phyloP scores from a whole-genome alignment of 2,888 invertebrate genomes.

The Acleris holmiana region DNA sequence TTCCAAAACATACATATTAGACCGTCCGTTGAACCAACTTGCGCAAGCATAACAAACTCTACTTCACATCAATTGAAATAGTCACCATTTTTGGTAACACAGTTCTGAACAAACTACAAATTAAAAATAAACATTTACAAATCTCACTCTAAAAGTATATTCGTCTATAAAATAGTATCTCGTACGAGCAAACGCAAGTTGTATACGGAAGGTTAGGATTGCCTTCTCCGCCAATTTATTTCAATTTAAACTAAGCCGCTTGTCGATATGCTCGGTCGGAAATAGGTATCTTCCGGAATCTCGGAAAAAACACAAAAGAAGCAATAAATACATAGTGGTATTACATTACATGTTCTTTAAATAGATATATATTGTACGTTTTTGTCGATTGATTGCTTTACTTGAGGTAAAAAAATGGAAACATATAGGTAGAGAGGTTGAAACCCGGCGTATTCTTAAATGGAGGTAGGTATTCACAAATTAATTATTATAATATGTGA shows the following conservation, averaged over 20 bases:
- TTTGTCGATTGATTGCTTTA: not conserved
- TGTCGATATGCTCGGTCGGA: conserved; percentile 61
- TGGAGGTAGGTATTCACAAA: too few relatives aligned
- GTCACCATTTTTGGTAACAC: too few relatives aligned
- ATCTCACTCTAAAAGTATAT: conserved; percentile 1
- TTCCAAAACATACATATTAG: conserved; percentile 50
- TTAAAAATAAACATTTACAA: not conserved
- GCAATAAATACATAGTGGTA: conserved; percentile 24
- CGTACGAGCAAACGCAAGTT: conserved; percentile 63
- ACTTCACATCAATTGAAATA: not conserved
- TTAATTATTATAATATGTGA: too few relatives aligned
- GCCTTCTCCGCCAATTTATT: conserved; percentile 76
- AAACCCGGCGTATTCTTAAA: not conserved
- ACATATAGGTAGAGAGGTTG: too few relatives aligned
- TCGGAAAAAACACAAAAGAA: conserved; percentile 29
- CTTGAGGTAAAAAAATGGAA: too few relatives aligned
- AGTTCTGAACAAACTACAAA: not conserved
- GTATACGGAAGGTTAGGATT: conserved; percentile 64
- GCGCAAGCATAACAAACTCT: not conserved
- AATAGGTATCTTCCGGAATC: conserved; percentile 32
- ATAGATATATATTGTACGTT: conserved; percentile 13
- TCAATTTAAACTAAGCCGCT: conserved; percentile 82
- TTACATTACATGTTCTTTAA: conserved; percentile 14
- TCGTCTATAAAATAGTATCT: conserved; percentile 41
- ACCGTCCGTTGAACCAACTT: not conserved